phyloP scores from a whole-genome alignment of 2,888 invertebrate genomes.

The Metellina segmentata region DNA sequence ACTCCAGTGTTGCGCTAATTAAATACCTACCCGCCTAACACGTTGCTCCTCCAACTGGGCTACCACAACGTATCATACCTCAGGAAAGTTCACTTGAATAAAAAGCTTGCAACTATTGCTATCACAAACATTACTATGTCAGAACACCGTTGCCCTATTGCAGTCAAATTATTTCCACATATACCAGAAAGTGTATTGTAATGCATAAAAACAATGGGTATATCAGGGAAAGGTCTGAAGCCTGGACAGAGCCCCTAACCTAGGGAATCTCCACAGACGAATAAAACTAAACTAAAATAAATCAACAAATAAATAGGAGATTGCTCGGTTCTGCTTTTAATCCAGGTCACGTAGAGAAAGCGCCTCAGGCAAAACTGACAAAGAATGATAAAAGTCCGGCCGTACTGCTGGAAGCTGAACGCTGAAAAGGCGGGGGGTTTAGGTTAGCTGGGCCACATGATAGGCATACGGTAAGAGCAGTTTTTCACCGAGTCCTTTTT shows the following conservation, averaged over 20 bases:
- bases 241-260: background rate
- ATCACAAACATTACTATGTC: too few relatives aligned
- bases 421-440: background rate
- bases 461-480: slow-evolving; percentile 74
- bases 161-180: too few relatives aligned
- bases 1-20: too few relatives aligned
- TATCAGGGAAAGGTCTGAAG: background rate
- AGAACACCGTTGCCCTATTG: too few relatives aligned
- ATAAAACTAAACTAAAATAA: slow-evolving; percentile 36
- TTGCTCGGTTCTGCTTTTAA: slow-evolving; percentile 48
- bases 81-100: too few relatives aligned
- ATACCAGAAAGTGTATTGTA: too few relatives aligned
- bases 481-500: slow-evolving; percentile 38
- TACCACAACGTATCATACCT: too few relatives aligned
- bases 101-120: too few relatives aligned
- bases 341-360: slow-evolving; percentile 73
- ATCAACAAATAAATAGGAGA: slow-evolving; percentile 49
- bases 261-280: slow-evolving; percentile 1
- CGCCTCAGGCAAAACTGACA: slow-evolving; percentile 73
- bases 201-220: too few relatives aligned
- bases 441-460: slow-evolving; percentile 57
- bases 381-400: slow-evolving; percentile 75
- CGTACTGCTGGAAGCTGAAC: slow-evolving; percentile 45
- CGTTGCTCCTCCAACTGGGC: too few relatives aligned
- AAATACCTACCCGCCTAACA: too few relatives aligned